Conservation (phyloP, 2,888 invertebrate species). For the Nomada goodeniana region DNA sequence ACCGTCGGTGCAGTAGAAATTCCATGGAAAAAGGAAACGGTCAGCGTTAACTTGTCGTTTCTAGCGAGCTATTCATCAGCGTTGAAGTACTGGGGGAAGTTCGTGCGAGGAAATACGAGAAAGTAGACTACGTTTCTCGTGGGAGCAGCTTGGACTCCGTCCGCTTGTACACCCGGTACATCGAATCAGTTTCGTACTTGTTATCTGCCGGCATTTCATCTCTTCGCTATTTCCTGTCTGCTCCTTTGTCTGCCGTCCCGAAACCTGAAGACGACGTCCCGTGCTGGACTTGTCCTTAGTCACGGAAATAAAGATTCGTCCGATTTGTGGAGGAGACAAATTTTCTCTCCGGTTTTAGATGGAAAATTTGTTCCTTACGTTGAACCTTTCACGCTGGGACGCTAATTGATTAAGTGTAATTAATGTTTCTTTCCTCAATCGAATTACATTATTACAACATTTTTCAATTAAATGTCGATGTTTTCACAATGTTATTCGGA, state of each 20-base stretch:
- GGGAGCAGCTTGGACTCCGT: constrained; percentile 42
- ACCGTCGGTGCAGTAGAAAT: constrained; percentile 9
- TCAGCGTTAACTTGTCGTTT: constrained; percentile 38
- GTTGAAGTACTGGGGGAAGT: constrained; percentile 53
- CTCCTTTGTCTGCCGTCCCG: constrained; percentile 44
- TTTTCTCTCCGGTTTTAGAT: not conserved
- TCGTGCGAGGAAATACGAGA: constrained; percentile 53
- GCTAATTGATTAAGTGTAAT: too few species aligned
- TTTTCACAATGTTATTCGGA: too few species aligned
- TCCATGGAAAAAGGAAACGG: constrained; percentile 23
- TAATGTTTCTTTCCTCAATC: not conserved
- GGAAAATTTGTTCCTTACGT: not conserved
- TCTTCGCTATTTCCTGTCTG: constrained; percentile 54
- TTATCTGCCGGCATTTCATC: constrained; percentile 66
- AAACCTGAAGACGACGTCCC: constrained; percentile 36
- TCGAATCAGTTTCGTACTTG: constrained; percentile 63
- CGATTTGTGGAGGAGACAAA: constrained; percentile 12
- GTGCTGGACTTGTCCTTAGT: constrained; percentile 1
- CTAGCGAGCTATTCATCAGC: constrained; percentile 61
- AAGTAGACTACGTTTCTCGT: constrained; percentile 45
- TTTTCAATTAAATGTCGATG: too few species aligned
- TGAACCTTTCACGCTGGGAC: too few species aligned
- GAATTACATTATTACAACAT: too few species aligned
- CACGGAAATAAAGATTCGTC: constrained; percentile 42
- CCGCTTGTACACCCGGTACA: constrained; percentile 46